These are phyloP conservation scores for Ctenochaetus hawaiiensis DNA, from an alignment of 2,797 vertebrate species.

Conservation along the genomic window DNA sequence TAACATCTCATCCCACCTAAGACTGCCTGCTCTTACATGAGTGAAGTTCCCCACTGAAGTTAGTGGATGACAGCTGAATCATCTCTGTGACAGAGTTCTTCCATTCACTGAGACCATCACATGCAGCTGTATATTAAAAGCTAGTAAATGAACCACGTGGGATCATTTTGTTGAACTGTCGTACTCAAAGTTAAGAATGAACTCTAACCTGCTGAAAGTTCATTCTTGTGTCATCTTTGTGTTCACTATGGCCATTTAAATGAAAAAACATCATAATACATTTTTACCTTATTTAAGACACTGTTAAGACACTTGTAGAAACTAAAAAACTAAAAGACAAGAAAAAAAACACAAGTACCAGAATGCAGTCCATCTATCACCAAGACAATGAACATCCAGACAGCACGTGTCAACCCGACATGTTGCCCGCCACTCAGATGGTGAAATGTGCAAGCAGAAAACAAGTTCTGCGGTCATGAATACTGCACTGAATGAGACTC, in stretches of 20 bases:
- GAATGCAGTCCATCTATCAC: not conserved
- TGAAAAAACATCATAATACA: not conserved
- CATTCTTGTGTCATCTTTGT: not conserved
- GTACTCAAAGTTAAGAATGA: not conserved
- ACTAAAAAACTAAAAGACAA: not conserved
- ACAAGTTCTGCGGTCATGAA: not conserved
- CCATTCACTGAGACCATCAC: not conserved
- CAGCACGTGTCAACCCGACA: not conserved
- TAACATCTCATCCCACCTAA: not conserved
- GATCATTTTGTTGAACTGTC: not conserved
- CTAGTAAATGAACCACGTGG: not conserved
- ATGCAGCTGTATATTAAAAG: not conserved
- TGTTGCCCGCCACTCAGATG: not conserved
- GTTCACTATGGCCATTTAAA: not conserved
- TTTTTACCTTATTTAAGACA: not conserved
- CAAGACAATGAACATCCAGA: not conserved
- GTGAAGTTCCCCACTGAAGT: not conserved
- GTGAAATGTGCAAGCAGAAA: conserved; percentile 25
- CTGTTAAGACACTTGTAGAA: not conserved
- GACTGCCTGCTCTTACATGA: not conserved
- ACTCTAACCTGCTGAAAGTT: not conserved
- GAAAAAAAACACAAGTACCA: conserved; percentile 26
- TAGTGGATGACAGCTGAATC: not conserved
- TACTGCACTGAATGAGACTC: too few relatives aligned
- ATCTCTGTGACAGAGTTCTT: not conserved